Percentiles rank a stretch among this genome's conserved stretches.
phyloP scores from a whole-genome alignment of 2,888 invertebrate species.

The Psylliodes chrysocephalus region DNA sequence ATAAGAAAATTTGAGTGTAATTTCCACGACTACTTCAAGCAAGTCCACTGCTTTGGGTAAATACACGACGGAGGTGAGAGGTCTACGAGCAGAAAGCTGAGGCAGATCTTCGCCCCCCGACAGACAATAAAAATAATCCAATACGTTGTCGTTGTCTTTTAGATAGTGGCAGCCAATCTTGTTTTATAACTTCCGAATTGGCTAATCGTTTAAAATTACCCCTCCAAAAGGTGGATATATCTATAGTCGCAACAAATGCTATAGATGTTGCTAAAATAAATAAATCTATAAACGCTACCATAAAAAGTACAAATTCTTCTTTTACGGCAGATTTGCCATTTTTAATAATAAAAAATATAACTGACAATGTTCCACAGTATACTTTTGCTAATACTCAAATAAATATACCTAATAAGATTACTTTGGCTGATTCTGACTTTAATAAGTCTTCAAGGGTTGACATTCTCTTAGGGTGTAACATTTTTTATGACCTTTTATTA shows the following conservation, averaged over 20 bases:
- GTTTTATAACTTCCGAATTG: slow-evolving; percentile 6
- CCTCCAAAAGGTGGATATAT: slow-evolving; percentile 3
- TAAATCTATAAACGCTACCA: slow-evolving; percentile 11
- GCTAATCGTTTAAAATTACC: slow-evolving; percentile 8
- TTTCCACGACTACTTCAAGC: too few relatives aligned
- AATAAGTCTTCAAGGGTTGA: neutral
- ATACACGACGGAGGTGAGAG: too few relatives aligned
- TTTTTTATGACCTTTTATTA: slow-evolving; percentile 11
- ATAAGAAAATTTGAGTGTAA: too few relatives aligned
- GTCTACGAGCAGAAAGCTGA: too few relatives aligned
- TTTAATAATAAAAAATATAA: slow-evolving; percentile 7
- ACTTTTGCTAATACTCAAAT: neutral
- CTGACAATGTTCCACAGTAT: slow-evolving; percentile 17
- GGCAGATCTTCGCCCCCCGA: too few relatives aligned
- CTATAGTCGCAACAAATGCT: slow-evolving; percentile 14
- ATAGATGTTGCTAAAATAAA: slow-evolving; percentile 12
- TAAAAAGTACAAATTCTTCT: slow-evolving; percentile 2
- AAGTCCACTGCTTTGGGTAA: too few relatives aligned
- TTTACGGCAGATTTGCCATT: slow-evolving; percentile 7
- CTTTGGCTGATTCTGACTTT: slow-evolving; percentile 1
- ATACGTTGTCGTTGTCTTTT: slow-evolving; percentile 9
- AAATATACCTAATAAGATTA: slow-evolving; percentile 7
- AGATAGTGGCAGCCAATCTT: slow-evolving; percentile 11
- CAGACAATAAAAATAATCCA: slow-evolving; percentile 5
- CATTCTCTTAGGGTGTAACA: slow-evolving; percentile 1